phyloP scores from a whole-genome alignment of 2,113 vertebrate species.

The Micronycteris hirsuta region DNA sequence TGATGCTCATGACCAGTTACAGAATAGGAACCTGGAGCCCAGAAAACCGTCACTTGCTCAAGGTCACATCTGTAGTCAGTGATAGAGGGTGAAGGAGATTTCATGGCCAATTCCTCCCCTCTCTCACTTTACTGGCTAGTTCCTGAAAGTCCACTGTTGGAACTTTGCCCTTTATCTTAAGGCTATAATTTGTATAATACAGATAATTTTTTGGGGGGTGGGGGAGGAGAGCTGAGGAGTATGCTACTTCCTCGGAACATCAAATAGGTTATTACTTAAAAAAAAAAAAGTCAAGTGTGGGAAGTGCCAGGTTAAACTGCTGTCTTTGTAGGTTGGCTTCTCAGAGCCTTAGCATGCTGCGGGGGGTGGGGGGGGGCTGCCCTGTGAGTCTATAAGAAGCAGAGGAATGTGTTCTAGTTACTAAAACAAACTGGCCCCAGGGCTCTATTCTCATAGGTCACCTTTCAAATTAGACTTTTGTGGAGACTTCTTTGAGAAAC shows the following conservation, averaged over 20 bases:
- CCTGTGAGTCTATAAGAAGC: background rate
- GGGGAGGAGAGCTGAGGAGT: background rate
- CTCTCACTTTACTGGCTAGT: background rate
- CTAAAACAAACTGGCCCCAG: background rate
- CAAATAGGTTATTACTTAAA: background rate
- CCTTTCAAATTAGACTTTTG: background rate
- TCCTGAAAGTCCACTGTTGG: background rate
- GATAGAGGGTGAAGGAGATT: background rate
- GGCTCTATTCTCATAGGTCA: background rate
- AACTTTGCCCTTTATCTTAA: background rate
- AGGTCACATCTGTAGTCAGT: background rate
- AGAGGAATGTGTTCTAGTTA: background rate
- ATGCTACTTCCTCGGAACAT: background rate
- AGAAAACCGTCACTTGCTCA: background rate
- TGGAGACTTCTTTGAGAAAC: background rate
- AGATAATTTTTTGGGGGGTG: background rate
- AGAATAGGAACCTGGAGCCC: background rate
- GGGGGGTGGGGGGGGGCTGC: background rate
- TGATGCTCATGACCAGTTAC: background rate
- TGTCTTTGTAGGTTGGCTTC: background rate
- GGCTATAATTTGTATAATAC: background rate
- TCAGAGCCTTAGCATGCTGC: background rate
- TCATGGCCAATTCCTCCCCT: background rate
- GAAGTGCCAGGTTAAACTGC: background rate
- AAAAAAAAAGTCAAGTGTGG: background rate